Evolutionary conservation across 92 coral and sea anemone species (phyloP).

Genomic region (Diadumene lineata): DNA sequence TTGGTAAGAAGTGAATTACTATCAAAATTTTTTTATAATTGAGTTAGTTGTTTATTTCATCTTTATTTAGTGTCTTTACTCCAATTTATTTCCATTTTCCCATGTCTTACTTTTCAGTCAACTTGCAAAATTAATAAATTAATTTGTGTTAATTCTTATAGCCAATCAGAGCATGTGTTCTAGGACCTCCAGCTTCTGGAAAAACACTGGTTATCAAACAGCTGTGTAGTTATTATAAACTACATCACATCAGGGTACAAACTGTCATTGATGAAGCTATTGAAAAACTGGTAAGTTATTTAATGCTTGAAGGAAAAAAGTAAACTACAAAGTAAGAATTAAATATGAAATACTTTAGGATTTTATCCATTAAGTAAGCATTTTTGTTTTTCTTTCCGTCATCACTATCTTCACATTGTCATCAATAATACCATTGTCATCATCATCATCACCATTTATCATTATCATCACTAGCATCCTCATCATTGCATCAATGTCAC

Average conservation of each 20-base stretch:
- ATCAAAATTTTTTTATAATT: not conserved
- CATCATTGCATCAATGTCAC: too few species aligned
- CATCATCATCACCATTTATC: too few species aligned
- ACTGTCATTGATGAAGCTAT: constrained; percentile 93
- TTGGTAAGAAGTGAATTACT: constrained; percentile 49
- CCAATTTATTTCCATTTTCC: not conserved
- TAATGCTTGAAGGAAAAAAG: too few species aligned
- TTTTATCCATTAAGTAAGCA: too few species aligned
- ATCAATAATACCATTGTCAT: too few species aligned
- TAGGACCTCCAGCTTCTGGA: constrained; percentile 98
- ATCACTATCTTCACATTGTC: too few species aligned
- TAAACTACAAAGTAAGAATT: too few species aligned
- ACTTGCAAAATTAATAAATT: too few species aligned
- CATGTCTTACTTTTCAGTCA: too few species aligned
- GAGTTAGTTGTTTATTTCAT: not conserved
- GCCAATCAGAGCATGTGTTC: constrained; percentile 88
- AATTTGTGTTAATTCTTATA: constrained; percentile 11
- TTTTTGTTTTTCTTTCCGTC: too few species aligned
- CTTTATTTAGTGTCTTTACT: not conserved
- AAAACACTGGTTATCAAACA: constrained; percentile 93
- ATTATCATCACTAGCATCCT: too few species aligned
- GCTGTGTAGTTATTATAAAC: constrained; percentile 89
- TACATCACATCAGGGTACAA: constrained; percentile 93
- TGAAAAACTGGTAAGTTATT: constrained; percentile 80
- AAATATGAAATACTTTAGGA: too few species aligned